A percentile compares a stretch with the other conserved stretches of the same genome.
These are phyloP conservation scores for Timema podura DNA, from an alignment of 2,888 invertebrate genomes.

Conservation along the genomic window DNA sequence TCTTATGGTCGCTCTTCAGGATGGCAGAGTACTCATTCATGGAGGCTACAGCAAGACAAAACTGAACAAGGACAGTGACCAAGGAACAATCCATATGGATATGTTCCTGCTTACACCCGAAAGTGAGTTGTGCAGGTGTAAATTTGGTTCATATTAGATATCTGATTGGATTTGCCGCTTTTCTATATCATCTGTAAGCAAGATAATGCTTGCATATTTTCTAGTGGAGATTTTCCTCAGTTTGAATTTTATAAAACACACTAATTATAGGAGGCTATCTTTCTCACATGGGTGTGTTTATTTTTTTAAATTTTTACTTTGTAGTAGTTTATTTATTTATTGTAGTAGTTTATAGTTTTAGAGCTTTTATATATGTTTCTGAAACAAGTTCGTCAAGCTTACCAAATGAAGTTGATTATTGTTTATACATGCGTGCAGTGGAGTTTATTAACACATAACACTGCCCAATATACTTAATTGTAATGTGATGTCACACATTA, in stretches of 20 bases:
- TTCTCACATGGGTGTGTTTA: neutral
- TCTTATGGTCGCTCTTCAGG: constrained; percentile 60
- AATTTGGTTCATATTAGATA: too few species aligned
- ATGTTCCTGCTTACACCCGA: constrained; percentile 62
- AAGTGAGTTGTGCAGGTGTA: constrained; percentile 48
- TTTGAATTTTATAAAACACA: neutral
- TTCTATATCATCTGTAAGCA: neutral
- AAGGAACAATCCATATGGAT: constrained; percentile 66
- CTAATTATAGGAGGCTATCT: neutral
- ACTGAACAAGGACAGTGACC: constrained; percentile 69
- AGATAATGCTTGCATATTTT: constrained; percentile 4
- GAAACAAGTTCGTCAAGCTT: too few species aligned
- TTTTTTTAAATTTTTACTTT: too few species aligned
- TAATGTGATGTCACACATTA: too few species aligned
- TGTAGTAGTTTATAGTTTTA: too few species aligned
- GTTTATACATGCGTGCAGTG: too few species aligned
- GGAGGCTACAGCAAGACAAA: constrained; percentile 74
- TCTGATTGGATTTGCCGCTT: neutral
- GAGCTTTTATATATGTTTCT: too few species aligned
- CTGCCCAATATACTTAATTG: too few species aligned
- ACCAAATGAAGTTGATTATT: too few species aligned
- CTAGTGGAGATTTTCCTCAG: neutral
- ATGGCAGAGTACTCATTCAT: constrained; percentile 64
- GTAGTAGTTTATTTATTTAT: too few species aligned
- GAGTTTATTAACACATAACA: too few species aligned